Evolutionary conservation across 2,888 invertebrate genomes (phyloP).

Genomic region (Nasonia oneida): DNA sequence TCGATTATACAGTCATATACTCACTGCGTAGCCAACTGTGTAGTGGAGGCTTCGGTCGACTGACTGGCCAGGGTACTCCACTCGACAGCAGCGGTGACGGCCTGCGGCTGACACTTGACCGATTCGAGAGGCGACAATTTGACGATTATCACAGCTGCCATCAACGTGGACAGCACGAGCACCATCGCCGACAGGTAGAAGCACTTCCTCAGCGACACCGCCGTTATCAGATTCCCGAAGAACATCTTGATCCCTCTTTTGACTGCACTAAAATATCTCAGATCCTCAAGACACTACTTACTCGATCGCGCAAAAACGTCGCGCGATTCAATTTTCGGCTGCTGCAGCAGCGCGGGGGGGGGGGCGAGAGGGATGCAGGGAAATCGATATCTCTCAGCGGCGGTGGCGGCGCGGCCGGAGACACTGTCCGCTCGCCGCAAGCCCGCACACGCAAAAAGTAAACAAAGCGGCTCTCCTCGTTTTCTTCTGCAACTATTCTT

Average conservation of each 20-base stretch:
- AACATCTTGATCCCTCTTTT: slow-evolving; percentile 21
- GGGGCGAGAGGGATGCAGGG: slow-evolving; percentile 7
- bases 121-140: slow-evolving; percentile 73
- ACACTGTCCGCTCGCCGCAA: background rate
- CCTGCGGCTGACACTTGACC: slow-evolving; percentile 71
- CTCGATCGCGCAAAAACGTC: background rate
- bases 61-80: slow-evolving; percentile 71
- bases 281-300: background rate
- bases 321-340: slow-evolving; percentile 9
- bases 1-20: background rate
- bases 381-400: slow-evolving; percentile 7
- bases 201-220: slow-evolving; percentile 71
- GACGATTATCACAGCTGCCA: slow-evolving; percentile 73
- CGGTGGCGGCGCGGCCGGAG: slow-evolving; percentile 8
- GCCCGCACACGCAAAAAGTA: background rate
- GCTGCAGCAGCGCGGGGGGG: background rate
- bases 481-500: no score
- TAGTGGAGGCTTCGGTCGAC: slow-evolving; percentile 30
- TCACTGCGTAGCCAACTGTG: slow-evolving; percentile 26
- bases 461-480: background rate
- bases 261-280: background rate
- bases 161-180: slow-evolving; percentile 71
- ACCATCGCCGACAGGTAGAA: slow-evolving; percentile 72
- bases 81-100: slow-evolving; percentile 70
- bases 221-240: slow-evolving; percentile 63